Evolutionary conservation across 1,140 invertebrate species (phyloP).

Genomic region (Apis mellifera): Amel_HAv3.1 CM009943.2:10765001-10765500

Average conservation of each 20-base stretch:
- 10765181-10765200: slow-evolving; percentile 76
- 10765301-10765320: slow-evolving; percentile 54
- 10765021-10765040: too few relatives aligned
- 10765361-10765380: neutral
- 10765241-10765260: slow-evolving; percentile 78
- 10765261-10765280: slow-evolving; percentile 75
- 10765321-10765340: slow-evolving; percentile 55
- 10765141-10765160: too few relatives aligned
- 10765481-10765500: slow-evolving; percentile 78
- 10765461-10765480: slow-evolving; percentile 82
- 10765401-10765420: slow-evolving; percentile 77
- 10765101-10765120: too few relatives aligned
- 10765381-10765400: slow-evolving; percentile 55
- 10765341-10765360: slow-evolving; percentile 60
- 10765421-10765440: slow-evolving; percentile 78
- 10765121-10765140: neutral
- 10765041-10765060: too few relatives aligned
- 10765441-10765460: slow-evolving; percentile 82
- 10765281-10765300: slow-evolving; percentile 79
- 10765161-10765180: slow-evolving; percentile 17
- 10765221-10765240: slow-evolving; percentile 80
- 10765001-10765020: too few relatives aligned
- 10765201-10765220: slow-evolving; percentile 82
- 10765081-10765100: too few relatives aligned
- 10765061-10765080: too few relatives aligned